Evolutionary conservation across 2,888 invertebrate species (phyloP).

Genomic region (Erebia aethiops): DNA sequence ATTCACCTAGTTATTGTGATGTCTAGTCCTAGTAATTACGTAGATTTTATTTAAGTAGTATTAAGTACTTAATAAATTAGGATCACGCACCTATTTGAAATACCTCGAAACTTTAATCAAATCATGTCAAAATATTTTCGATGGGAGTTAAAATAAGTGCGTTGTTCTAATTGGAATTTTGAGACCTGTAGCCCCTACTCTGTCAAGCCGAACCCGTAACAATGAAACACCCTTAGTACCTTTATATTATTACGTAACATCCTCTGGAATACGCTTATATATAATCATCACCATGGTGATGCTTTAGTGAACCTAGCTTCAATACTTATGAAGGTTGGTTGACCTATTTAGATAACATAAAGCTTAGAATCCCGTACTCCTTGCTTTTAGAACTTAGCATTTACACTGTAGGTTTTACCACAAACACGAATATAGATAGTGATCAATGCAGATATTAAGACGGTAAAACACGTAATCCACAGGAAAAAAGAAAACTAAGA

Average conservation of each 20-base stretch:
- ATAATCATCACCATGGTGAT: slow-evolving; percentile 67
- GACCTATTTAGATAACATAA: slow-evolving; percentile 58
- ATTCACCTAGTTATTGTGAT: slow-evolving; percentile 55
- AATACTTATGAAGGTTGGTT: slow-evolving; percentile 57
- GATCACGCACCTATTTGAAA: slow-evolving; percentile 37
- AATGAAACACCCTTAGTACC: slow-evolving; percentile 58
- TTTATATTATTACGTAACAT: slow-evolving; percentile 42
- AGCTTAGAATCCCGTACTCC: slow-evolving; percentile 71
- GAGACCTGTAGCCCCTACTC: slow-evolving; percentile 73
- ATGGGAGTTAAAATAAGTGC: slow-evolving; percentile 36
- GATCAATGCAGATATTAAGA: slow-evolving; percentile 73
- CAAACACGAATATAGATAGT: slow-evolving; percentile 52
- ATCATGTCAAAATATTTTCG: background rate
- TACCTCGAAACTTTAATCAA: background rate
- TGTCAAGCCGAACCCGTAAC: slow-evolving; percentile 82
- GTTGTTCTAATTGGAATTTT: slow-evolving; percentile 38
- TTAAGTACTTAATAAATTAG: slow-evolving; percentile 37
- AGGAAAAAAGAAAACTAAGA: slow-evolving; percentile 95
- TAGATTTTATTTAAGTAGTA: slow-evolving; percentile 41
- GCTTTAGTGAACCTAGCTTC: slow-evolving; percentile 68
- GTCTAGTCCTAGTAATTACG: slow-evolving; percentile 51
- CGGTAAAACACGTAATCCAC: slow-evolving; percentile 80
- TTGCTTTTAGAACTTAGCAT: slow-evolving; percentile 66
- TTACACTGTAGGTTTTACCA: slow-evolving; percentile 53
- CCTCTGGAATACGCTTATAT: slow-evolving; percentile 61